These are phyloP conservation scores for Heterochromis multidens DNA, from an alignment of 2,113 vertebrate genomes.

Conservation along the genomic window DNA sequence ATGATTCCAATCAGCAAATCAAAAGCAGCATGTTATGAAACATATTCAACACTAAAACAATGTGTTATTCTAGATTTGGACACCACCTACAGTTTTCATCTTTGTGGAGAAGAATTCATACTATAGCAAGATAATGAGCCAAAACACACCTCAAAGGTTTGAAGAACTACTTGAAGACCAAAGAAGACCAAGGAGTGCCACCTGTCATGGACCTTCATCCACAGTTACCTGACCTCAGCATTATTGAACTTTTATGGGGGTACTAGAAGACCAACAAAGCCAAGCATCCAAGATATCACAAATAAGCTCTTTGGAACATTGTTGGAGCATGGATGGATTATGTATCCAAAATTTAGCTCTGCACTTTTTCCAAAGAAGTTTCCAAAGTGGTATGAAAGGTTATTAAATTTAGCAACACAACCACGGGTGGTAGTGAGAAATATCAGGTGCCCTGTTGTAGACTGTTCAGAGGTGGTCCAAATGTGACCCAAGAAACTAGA, in stretches of 20 bases:
- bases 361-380: background rate
- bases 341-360: background rate
- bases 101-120: background rate
- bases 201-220: background rate
- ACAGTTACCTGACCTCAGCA: background rate
- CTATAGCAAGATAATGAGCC: background rate
- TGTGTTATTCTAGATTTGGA: background rate
- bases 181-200: rapidly evolving
- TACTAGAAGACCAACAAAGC: background rate
- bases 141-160: background rate
- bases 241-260: background rate
- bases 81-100: background rate
- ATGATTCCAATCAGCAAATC: background rate
- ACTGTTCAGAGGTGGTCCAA: too few relatives aligned
- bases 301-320: background rate
- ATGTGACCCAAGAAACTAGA: too few relatives aligned
- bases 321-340: background rate
- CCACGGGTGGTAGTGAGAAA: too few relatives aligned
- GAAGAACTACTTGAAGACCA: background rate
- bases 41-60: too few relatives aligned
- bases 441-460: too few relatives aligned
- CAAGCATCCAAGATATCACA: background rate
- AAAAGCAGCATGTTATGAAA: background rate
- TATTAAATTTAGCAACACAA: background rate
- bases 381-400: background rate